These are phyloP conservation scores for Nesoenas mayeri DNA, from an alignment of 2,113 vertebrate species.

Conservation along the genomic window DNA sequence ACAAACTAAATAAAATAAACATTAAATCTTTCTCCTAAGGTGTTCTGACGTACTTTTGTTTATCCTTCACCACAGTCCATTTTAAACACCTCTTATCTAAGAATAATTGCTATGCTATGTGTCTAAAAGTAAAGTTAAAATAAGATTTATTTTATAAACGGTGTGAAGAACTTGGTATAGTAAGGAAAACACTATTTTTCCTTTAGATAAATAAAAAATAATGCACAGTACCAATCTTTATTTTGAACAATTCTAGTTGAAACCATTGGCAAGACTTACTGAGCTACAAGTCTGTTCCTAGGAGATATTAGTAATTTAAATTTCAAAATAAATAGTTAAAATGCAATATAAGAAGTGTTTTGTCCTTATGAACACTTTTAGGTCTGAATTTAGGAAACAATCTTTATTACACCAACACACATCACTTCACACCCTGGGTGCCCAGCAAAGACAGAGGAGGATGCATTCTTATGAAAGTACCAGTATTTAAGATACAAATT, in stretches of 20 bases:
- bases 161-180: neutral
- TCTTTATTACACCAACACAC: neutral
- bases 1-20: conserved; percentile 36
- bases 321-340: neutral
- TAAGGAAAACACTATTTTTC: neutral
- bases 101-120: neutral
- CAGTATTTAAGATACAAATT: neutral
- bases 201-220: neutral
- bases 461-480: neutral
- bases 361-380: neutral
- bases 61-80: neutral
- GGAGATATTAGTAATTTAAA: neutral
- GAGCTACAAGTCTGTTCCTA: neutral
- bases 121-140: neutral
- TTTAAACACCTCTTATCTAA: neutral
- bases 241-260: neutral
- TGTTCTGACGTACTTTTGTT: neutral
- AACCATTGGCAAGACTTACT: neutral
- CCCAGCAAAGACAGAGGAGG: neutral
- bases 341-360: neutral
- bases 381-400: neutral
- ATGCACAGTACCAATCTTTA: neutral
- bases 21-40: neutral
- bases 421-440: neutral
- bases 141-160: neutral